Base-by-base conservation (phyloP, 2,113 vertebrate species). In the Dipodomys spectabilis region DNA sequence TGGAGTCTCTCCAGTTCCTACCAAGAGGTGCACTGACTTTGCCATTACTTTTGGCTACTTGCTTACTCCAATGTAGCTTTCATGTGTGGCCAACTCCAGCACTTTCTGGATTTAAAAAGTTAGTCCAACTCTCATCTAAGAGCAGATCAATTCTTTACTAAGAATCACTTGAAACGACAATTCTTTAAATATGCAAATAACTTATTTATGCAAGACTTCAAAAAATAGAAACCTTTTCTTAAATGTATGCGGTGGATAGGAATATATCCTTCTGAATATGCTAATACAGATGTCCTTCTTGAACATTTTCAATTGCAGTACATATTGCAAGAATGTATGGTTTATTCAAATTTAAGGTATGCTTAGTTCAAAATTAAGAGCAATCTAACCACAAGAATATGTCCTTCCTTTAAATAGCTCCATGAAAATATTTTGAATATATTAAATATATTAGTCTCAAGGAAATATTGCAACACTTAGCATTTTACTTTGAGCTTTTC, bases 401-500 rank as follows among this genome's bases (percentile, higher is more conserved):
- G 91, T 62, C 45, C 28, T 85, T 77, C 45, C 39, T 84, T 80
- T 35, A 88, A 71, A 64, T 78, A 78, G 90, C 35, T 35, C 57
- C 4, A 27, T 35, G 44, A 68, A 82, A 64, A 32, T 71, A 39
- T 18, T 68, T 86, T 96, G 69, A 88, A 93, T 89, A 83, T 30
- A 71, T 88, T 67, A 81, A 82, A 93, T 78, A 82, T 2, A 67
- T 84, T 81, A 69, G 39, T 82, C 35, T 88, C 72, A 67, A 32
- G 35, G 35, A 64, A 67, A 74, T 30, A 62, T 57, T 45, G 12
- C 13, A 39, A 27, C 22, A 71, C 91, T 94, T 22, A 95, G 32
- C 18, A 74, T 88, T 94, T 82, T 11, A 60, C 16, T 84, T 94
- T 83, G n/a, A 77, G 68, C 32, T 81, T 92, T 86, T 39, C 53